These are phyloP conservation scores for Temnopleurus reevesii DNA, from an alignment of 53 echinoderm and acorn worm species.

Conservation along the genomic window DNA sequence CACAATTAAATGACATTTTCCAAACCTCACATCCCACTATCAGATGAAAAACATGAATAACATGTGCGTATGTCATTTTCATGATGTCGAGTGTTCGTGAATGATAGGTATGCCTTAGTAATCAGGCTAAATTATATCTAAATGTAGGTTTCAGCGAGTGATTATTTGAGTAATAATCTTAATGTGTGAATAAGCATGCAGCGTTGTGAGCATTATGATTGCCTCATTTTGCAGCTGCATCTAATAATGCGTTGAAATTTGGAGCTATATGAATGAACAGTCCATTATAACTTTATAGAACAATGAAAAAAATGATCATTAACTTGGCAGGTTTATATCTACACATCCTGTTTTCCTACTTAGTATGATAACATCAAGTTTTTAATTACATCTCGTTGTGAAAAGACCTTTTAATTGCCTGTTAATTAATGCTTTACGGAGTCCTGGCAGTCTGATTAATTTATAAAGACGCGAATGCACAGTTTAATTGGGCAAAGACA, in stretches of 20 bases:
- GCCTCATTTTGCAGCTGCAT: neutral
- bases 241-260: slow-evolving; percentile 10
- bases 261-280: neutral
- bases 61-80: too few relatives aligned
- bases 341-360: slow-evolving; percentile 13
- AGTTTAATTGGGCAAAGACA: slow-evolving; percentile 34
- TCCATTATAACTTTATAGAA: neutral
- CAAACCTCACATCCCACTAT: too few relatives aligned
- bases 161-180: neutral
- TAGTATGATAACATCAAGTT: slow-evolving; percentile 9
- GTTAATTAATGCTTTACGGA: slow-evolving; percentile 55
- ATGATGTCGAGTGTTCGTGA: neutral
- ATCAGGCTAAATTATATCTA: neutral
- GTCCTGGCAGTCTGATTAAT: slow-evolving; percentile 32
- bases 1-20: too few relatives aligned
- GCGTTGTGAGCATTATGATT: neutral
- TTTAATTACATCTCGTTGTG: slow-evolving; percentile 42
- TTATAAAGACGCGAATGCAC: slow-evolving; percentile 3
- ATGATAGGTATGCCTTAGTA: neutral
- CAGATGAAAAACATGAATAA: too few relatives aligned
- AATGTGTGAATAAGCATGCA: neutral
- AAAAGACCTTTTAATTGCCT: slow-evolving; percentile 48
- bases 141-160: neutral
- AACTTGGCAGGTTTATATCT: neutral
- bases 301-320: neutral